phyloP scores from a whole-genome alignment of 2,113 vertebrate genomes.

The Siniperca chuatsi region DNA sequence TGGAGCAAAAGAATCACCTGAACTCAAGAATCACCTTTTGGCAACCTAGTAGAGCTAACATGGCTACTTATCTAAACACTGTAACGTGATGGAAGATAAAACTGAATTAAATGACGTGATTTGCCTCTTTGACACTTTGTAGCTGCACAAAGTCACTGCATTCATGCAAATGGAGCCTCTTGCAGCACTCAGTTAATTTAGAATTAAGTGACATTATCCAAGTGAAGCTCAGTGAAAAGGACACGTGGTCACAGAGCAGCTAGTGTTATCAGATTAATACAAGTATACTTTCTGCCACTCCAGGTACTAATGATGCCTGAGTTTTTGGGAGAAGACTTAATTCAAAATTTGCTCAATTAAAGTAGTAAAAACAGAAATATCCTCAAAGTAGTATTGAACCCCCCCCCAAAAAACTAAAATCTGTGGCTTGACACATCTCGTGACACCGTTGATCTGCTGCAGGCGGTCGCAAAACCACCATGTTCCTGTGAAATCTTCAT shows the following conservation, averaged over 20 bases:
- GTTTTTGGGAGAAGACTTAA: background rate
- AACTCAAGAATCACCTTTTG: background rate
- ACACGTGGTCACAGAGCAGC: background rate
- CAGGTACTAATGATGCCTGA: too few species aligned
- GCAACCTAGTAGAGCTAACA: background rate
- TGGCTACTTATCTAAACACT: background rate
- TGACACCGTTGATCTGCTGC: too few species aligned
- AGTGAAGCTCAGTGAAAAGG: background rate
- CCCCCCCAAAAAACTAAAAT: background rate
- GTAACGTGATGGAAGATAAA: background rate
- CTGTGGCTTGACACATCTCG: background rate
- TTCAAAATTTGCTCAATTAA: background rate
- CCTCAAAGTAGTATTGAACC: background rate
- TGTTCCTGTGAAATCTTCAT: background rate
- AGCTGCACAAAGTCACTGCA: background rate
- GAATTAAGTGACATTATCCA: background rate
- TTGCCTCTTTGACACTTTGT: background rate
- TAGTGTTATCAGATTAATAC: background rate
- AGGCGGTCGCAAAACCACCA: too few species aligned
- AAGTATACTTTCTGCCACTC: background rate
- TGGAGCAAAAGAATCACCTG: slow-evolving; percentile 6
- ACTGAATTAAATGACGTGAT: background rate
- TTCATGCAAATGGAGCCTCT: background rate
- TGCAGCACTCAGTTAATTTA: background rate
- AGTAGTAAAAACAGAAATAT: background rate